Evolutionary conservation across 2,113 vertebrate species (phyloP).

Genomic region (Notarius quadriscutis): DNA sequence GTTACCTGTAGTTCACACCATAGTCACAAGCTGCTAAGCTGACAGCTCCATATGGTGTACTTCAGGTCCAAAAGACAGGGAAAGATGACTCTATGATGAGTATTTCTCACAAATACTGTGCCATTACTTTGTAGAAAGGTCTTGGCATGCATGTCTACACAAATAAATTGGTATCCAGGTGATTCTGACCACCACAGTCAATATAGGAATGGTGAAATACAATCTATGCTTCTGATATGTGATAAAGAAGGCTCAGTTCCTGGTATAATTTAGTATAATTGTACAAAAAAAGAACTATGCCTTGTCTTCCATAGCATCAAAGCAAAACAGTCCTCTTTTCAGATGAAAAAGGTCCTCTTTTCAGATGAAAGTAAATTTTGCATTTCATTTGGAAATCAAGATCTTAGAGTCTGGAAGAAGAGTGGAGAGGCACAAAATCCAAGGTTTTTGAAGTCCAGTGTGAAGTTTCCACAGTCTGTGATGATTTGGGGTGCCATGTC

Average conservation of each 20-base stretch:
- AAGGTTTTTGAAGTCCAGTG: too few relatives aligned
- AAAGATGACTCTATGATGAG: background rate
- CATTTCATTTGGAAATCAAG: too few relatives aligned
- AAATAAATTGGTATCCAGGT: background rate
- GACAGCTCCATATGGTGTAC: background rate
- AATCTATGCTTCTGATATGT: background rate
- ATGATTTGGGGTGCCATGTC: too few relatives aligned
- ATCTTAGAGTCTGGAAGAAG: too few relatives aligned
- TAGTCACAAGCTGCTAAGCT: background rate
- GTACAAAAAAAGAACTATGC: background rate
- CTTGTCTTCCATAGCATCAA: background rate
- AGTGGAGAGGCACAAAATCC: too few relatives aligned
- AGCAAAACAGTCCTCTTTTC: too few relatives aligned
- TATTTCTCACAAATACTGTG: background rate
- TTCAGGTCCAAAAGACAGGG: background rate
- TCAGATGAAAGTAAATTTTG: too few relatives aligned
- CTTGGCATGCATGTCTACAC: background rate
- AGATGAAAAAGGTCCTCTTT: too few relatives aligned
- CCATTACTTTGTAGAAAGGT: background rate
- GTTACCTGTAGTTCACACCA: conserved; percentile 21
- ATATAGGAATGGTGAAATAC: background rate
- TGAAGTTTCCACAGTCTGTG: too few relatives aligned
- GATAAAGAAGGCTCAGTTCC: background rate
- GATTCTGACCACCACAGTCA: background rate
- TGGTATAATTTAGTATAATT: background rate